Base-by-base conservation (phyloP, 2,888 invertebrate genomes). In the Diachrysia chrysitis region DNA sequence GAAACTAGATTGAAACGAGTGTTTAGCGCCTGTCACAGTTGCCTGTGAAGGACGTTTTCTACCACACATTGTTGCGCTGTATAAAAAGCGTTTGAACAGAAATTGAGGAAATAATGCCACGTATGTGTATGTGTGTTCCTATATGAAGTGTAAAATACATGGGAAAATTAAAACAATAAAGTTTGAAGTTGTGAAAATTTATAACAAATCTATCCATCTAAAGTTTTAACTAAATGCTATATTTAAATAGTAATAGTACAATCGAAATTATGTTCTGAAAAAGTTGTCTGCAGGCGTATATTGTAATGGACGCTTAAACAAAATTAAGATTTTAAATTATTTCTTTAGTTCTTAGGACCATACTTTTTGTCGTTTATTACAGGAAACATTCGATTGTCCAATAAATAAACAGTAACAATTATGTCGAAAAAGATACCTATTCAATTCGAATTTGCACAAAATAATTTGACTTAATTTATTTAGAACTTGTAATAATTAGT, bases 1-100 rank as follows among this genome's bases (percentile, higher is more conserved):
- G 83, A 82, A 83, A 85, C 84, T 69, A 61, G 76, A 69, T 63
- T 69, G 79, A 71, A 78, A 79, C 79, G 69, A 61, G 71, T 58
- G n/a, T 46, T 59, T 46, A 61, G 37, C 17, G 25, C 25, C 29
- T 58, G 61, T 58, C 53, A 54, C 53, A 81, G 64, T 73, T 70
- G 56, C 66, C 51, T 63, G 16, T 67, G 63, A 67, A 71, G 59
- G 68, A 73, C 66, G 59, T 79, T 76, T 78, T 75, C 73, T 71
- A 73, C 21, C 25, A 68, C 70, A 69, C 69, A 80, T 72, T 80
- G 75, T 82, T 17, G 66, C 53, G 23, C 19, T 53, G 35, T 76
- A 29, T 23, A 62, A 76, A 63, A 58, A 58, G 37, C 25, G 46
- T 48, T 37, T 60, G 58, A 60, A 60, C 66, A 65, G 56, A 73